Evolutionary conservation across 2,888 invertebrate genomes (phyloP), one percentile per base, ranked within the genome.

Genomic region (Proisotoma minuta): DNA sequence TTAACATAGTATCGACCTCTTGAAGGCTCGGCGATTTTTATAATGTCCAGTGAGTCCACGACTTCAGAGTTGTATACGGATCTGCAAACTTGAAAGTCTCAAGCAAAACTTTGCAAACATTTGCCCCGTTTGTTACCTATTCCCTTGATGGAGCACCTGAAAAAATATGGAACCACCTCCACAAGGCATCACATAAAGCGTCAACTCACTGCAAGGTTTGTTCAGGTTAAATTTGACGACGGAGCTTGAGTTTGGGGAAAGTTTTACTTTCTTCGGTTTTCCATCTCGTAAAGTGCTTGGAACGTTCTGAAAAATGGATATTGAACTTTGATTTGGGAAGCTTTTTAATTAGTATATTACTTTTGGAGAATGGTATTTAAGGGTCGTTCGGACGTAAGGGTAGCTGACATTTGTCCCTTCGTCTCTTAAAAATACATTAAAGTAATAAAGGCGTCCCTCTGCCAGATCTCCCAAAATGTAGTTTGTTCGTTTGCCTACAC

Each of bases 381-480:
- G 73, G 3, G 75, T 76, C 1, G 77, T 76, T 5, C 79, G 79
- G n/a, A 78, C 79, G 70, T 81, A 82, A 0, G 80, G 78, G 63
- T 81, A 80, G 15, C 81, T 81, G 29, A 81, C 77, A 67, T 82
- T 81, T 3, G 82, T 81, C 47, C 77, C 76, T 49, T 75, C 77
- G 72, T 83, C 81, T 23, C 81, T 77, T 2, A 82, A 81, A 75
- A 82, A 84, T 20, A 84, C 77, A 74, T 82, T 81, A 59, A 84
- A 79, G 74, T 78, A 81, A 74, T 84, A 84, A 26, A 75, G 75
- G 66, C 75, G 77, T 20, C 80, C 81, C 27, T 79, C 78, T 59
- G 77, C 77, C 23, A 82, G 75, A 62, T 80, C 77, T 40, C 77
- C 76, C 60, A 82, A 75, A 10, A 80, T 80, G 74, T 80, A 81